Conservation (phyloP, 2,113 vertebrate genomes). For the Tragelaphus buxtoni region DNA sequence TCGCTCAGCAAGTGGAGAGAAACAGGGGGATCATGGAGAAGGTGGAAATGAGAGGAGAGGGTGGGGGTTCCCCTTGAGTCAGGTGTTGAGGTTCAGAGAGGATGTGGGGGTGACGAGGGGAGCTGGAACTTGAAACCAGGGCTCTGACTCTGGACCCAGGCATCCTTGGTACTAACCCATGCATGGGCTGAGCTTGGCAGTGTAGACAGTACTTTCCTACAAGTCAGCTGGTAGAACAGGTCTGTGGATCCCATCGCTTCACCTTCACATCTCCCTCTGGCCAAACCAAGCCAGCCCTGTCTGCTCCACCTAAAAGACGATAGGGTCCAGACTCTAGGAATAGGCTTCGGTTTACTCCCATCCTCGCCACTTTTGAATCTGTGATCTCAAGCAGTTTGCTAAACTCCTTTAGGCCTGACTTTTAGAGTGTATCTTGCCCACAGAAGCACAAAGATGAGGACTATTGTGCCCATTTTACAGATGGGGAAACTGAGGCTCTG, state of each 20-base stretch:
- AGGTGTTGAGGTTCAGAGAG: background rate
- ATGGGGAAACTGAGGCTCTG: background rate
- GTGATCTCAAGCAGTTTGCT: background rate
- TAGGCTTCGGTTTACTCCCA: background rate
- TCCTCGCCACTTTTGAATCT: background rate
- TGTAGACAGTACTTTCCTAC: rapidly evolving
- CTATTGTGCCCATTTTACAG: background rate
- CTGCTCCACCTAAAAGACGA: background rate
- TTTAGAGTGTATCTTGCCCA: background rate
- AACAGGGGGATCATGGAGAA: too few species aligned
- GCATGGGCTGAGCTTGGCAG: rapidly evolving
- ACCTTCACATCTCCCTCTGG: background rate
- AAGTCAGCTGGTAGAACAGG: background rate
- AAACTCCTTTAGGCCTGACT: background rate
- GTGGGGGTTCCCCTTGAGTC: background rate
- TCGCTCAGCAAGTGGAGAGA: background rate
- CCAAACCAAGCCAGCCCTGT: too few species aligned
- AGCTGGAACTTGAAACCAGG: background rate
- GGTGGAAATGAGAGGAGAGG: background rate
- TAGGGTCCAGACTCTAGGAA: background rate
- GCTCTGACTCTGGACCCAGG: background rate
- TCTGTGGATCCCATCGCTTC: background rate
- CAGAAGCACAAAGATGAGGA: background rate
- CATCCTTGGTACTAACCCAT: rapidly evolving
- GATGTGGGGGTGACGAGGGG: background rate